phyloP scores from a whole-genome alignment of 2,888 invertebrate genomes.

The Philereme transversata region DNA sequence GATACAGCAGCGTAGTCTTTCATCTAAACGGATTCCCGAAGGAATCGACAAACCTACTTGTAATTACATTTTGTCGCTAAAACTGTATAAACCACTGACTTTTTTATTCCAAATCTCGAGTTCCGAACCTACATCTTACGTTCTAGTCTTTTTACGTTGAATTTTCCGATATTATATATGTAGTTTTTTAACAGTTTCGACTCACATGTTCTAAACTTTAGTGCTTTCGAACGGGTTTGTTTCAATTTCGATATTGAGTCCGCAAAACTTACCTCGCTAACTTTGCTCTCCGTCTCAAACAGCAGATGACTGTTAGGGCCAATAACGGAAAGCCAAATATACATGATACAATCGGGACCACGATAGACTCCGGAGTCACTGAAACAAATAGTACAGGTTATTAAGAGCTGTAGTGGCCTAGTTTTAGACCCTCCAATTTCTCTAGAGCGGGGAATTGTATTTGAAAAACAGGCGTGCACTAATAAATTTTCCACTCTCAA shows the following conservation, averaged over 20 bases:
- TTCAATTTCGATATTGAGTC: slow-evolving; percentile 20
- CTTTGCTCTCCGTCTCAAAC: slow-evolving; percentile 92
- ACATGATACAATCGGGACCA: slow-evolving; percentile 94
- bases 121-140: too few relatives aligned
- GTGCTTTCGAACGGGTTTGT: background rate
- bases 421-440: background rate
- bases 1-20: slow-evolving; percentile 26
- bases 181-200: background rate
- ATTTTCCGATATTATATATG: background rate
- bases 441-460: too few relatives aligned
- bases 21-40: slow-evolving; percentile 27
- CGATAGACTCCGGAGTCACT: slow-evolving; percentile 95
- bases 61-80: slow-evolving; percentile 33
- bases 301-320: slow-evolving; percentile 94
- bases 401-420: background rate
- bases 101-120: slow-evolving; percentile 21
- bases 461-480: too few relatives aligned
- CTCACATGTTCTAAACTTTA: background rate
- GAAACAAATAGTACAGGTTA: slow-evolving; percentile 57
- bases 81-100: slow-evolving; percentile 20
- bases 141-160: background rate
- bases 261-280: slow-evolving; percentile 82
- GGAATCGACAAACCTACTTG: slow-evolving; percentile 24
- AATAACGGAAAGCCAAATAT: slow-evolving; percentile 95
- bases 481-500: too few relatives aligned